Base-by-base conservation (phyloP, 2,113 vertebrate species). In the Percopsis transmontana region DNA sequence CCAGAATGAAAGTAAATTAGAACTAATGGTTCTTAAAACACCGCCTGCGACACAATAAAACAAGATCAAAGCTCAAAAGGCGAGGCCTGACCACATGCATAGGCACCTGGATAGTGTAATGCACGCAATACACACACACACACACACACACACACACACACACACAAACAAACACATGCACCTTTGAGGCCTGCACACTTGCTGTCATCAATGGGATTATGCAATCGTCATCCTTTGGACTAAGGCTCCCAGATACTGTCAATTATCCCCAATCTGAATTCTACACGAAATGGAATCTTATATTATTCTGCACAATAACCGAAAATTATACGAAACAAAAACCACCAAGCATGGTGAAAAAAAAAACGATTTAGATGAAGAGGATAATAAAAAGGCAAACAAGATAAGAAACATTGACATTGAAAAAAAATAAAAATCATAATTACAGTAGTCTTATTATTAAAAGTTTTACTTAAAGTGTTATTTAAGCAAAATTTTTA, bases 41-140 rank as follows among this genome's bases (percentile, higher is more conserved):
- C 13, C 0, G 20, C 12, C 51, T 13, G 39, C 62, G 66, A 70
- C 52, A 48, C 48, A 77, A 76, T 41, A 12, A 55, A 56, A 74
- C 77, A 58, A 57, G 76, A 51, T 65, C 40, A 65, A 48, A 38
- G 70, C 51, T 65, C 20, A 38, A 53, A 48, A 60, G 70, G 38
- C 0, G 3, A 62, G 24, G 56, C 41, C 62, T 44, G 58, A 66
- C 60, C 67, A n/a, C 40, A 57, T 59, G 71, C 66, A 55, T 72
- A 59, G 68, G 66, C 77, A 80, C 73, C 74, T 83, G 80, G 68
- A 79, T 44, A 13, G 13, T 23, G 23, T 48, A 15, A n/a, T 48
- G 27, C 27, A 33, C 5, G 5, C 27, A 7, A 33, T 45, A 14
- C 14, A 54, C 21, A 39, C n/a, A 56, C 11, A 23, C 6, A 65